phyloP scores from a whole-genome alignment of 2,888 invertebrate genomes.

The Zootermopsis nevadensis region DNA sequence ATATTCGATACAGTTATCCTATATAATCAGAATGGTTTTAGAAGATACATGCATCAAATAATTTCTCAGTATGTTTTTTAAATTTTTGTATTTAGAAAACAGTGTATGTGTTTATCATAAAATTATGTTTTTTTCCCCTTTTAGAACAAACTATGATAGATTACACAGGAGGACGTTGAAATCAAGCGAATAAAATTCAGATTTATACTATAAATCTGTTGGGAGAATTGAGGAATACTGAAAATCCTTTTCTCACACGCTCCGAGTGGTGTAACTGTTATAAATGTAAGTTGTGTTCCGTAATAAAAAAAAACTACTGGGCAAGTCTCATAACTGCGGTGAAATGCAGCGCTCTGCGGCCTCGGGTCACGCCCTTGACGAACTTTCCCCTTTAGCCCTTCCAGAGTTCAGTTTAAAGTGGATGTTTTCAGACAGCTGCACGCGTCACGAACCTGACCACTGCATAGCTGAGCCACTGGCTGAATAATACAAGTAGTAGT shows the following conservation, averaged over 20 bases:
- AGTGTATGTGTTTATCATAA: background rate
- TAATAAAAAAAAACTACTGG: background rate
- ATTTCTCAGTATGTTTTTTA: background rate
- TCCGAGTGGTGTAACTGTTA: background rate
- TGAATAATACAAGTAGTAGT: too few relatives aligned
- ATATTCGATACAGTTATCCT: background rate
- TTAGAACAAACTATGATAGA: background rate
- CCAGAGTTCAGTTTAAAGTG: background rate
- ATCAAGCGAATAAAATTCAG: background rate
- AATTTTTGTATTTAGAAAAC: background rate
- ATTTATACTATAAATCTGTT: background rate
- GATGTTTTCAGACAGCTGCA: background rate
- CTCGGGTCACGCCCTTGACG: background rate
- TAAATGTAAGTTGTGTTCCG: slow-evolving; percentile 1
- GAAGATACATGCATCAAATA: background rate
- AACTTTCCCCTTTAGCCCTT: background rate
- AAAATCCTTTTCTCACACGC: background rate
- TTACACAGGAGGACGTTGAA: background rate
- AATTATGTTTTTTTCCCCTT: background rate
- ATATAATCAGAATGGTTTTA: background rate
- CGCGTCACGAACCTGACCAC: background rate
- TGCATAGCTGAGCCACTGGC: background rate
- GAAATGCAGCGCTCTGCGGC: background rate
- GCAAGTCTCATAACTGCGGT: slow-evolving; percentile 4
- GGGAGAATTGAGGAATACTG: slow-evolving; percentile 16